A percentile compares a stretch with the other conserved stretches of the same genome.
phyloP scores from a whole-genome alignment of 2,113 vertebrate genomes.

The Terrapene triunguis region DNA sequence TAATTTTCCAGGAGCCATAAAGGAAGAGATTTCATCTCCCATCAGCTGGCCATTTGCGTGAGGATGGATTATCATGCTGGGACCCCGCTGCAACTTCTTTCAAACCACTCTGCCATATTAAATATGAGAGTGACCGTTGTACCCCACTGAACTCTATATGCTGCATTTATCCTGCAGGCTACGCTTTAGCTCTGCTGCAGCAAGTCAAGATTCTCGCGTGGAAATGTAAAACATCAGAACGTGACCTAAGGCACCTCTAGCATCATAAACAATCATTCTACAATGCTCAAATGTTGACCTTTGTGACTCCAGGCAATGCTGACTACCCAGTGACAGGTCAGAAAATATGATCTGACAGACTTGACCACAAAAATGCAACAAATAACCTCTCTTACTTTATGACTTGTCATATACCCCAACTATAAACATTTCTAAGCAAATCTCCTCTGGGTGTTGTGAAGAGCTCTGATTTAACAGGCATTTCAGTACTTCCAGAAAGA shows the following conservation, averaged over 20 bases:
- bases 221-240: neutral
- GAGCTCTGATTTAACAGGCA: conserved; percentile 47
- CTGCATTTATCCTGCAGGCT: neutral
- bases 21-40: neutral
- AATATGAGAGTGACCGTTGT: rapidly evolving
- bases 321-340: conserved; percentile 9
- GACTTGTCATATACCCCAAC: conserved; percentile 27
- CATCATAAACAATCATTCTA: neutral
- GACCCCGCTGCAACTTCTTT: neutral
- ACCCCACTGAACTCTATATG: rapidly evolving
- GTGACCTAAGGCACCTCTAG: neutral
- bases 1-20: neutral
- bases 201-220: neutral
- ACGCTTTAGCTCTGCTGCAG: neutral
- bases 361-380: conserved; percentile 41
- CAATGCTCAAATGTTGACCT: neutral
- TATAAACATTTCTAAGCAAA: conserved; percentile 28
- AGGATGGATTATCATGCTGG: rapidly evolving
- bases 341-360: conserved; percentile 23
- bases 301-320: neutral
- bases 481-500: conserved; percentile 23
- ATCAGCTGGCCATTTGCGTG: neutral
- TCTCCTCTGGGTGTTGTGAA: conserved; percentile 50
- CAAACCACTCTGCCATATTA: rapidly evolving
- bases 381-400: conserved; percentile 48